Conservation (phyloP, 2,797 vertebrate species). For the Falco novaeseelandiae region DNA sequence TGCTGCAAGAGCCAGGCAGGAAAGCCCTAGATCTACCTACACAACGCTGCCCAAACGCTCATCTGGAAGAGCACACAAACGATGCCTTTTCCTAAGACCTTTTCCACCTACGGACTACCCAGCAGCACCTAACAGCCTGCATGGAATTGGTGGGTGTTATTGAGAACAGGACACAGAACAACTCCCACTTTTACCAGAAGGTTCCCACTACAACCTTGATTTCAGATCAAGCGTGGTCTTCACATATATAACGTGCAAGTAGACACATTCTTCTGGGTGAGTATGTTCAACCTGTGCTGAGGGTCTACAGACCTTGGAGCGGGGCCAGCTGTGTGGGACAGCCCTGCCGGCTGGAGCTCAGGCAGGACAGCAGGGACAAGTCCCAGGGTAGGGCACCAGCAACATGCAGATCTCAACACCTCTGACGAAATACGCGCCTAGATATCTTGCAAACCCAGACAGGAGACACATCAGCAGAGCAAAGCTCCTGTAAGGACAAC, state of each 20-base stretch:
- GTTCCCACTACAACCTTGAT: neutral
- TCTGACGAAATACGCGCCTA: fast-evolving
- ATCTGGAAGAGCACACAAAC: neutral
- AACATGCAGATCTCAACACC: fast-evolving
- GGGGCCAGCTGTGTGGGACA: fast-evolving
- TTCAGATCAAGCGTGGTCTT: neutral
- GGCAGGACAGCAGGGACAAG: neutral
- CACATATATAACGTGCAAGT: fast-evolving
- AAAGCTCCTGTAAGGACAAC: neutral
- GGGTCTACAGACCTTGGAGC: neutral
- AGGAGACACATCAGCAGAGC: neutral
- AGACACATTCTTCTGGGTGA: fast-evolving
- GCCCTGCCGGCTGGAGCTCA: neutral
- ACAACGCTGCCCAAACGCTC: fast-evolving
- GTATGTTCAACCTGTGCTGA: fast-evolving
- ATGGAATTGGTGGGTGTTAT: fast-evolving
- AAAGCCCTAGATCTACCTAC: neutral
- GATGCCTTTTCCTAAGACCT: neutral
- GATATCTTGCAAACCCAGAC: neutral
- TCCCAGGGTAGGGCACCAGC: neutral
- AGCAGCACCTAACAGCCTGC: neutral
- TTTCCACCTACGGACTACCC: neutral
- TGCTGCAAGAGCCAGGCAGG: neutral
- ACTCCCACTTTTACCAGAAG: neutral
- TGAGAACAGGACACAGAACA: neutral